These are phyloP conservation scores for Melanotaenia maccullochi DNA, from an alignment of 2,797 vertebrate genomes.

Conservation along the genomic window DNA sequence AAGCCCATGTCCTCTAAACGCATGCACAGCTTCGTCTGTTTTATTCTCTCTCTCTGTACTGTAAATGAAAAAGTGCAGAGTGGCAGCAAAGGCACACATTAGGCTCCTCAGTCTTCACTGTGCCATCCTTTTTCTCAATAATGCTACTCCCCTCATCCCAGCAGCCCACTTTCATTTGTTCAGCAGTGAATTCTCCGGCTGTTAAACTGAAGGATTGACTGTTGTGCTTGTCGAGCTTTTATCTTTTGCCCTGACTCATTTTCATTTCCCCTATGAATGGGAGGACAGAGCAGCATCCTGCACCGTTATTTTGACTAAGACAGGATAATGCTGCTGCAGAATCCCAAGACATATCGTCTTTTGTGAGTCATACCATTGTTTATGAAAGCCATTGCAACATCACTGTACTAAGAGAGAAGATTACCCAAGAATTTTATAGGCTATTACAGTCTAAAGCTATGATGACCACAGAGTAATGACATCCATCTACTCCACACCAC, in stretches of 20 bases:
- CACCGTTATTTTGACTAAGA: constrained; percentile 69
- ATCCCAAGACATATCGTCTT: constrained; percentile 73
- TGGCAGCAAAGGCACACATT: constrained; percentile 44
- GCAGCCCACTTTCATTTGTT: constrained; percentile 76
- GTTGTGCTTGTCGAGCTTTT: constrained; percentile 77
- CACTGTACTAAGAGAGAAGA: constrained; percentile 76
- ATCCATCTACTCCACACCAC: constrained; percentile 48
- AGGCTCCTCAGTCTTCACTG: constrained; percentile 40
- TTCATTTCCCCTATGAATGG: constrained; percentile 73
- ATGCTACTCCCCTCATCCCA: constrained; percentile 65
- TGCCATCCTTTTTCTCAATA: constrained; percentile 60
- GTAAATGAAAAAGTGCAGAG: constrained; percentile 37
- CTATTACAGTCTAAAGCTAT: constrained; percentile 68
- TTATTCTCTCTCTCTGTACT: constrained; percentile 19
- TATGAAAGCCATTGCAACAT: constrained; percentile 72
- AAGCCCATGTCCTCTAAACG: constrained; percentile 40
- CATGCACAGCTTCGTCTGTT: constrained; percentile 13
- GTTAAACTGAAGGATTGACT: constrained; percentile 82
- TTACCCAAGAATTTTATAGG: constrained; percentile 75
- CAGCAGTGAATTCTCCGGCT: constrained; percentile 73
- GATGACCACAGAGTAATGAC: constrained; percentile 62
- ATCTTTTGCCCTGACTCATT: constrained; percentile 82
- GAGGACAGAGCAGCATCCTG: constrained; percentile 59
- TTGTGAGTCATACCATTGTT: constrained; percentile 72
- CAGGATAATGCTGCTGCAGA: constrained; percentile 49